phyloP scores from a whole-genome alignment of 2,113 vertebrate species.

The Capreolus pygargus region DNA sequence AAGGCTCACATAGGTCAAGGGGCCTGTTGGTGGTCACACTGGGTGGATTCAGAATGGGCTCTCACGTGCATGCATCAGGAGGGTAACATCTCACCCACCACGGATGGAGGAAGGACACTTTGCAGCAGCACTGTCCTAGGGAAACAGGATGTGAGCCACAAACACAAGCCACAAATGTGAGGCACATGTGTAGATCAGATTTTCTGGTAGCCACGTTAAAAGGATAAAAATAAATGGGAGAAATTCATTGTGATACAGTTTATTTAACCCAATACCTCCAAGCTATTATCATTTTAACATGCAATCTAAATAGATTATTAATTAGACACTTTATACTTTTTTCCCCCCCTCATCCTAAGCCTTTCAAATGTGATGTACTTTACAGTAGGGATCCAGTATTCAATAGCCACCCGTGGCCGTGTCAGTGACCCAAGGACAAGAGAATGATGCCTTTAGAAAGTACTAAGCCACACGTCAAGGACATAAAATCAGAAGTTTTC shows the following conservation, averaged over 20 bases:
- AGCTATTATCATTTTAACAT: neutral
- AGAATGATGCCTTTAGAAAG: neutral
- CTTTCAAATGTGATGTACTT: neutral
- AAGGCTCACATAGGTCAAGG: too few relatives aligned
- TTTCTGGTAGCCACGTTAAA: neutral
- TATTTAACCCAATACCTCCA: neutral
- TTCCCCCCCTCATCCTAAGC: neutral
- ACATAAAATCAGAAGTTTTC: neutral
- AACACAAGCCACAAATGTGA: neutral
- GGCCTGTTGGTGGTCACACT: neutral
- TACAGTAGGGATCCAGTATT: neutral
- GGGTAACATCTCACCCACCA: neutral
- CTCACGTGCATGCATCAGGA: rapidly evolving
- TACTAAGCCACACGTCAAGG: rapidly evolving
- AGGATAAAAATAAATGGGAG: neutral
- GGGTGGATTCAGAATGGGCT: neutral
- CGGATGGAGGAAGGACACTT: rapidly evolving
- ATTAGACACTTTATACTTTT: neutral
- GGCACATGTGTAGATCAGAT: neutral
- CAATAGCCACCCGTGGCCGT: rapidly evolving
- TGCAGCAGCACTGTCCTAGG: rapidly evolving
- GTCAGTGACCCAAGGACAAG: neutral
- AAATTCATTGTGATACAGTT: neutral
- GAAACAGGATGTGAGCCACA: neutral
- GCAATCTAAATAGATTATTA: neutral